These are phyloP conservation scores for Pogonocichla stellata DNA, from an alignment of 2,113 vertebrate genomes.

Conservation along the genomic window DNA sequence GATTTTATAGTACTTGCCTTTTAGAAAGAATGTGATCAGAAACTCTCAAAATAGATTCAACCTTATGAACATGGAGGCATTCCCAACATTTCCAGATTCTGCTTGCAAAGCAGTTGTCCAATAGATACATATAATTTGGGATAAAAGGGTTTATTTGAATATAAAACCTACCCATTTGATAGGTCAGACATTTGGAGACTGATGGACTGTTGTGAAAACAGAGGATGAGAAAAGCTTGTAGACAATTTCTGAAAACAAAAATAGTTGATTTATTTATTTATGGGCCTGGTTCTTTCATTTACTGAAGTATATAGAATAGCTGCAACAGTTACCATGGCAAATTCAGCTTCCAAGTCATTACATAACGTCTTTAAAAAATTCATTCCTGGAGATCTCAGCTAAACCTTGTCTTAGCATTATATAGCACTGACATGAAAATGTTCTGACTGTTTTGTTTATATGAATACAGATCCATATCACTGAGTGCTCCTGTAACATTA, in stretches of 20 bases:
- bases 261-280: not conserved
- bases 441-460: not conserved
- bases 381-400: not conserved
- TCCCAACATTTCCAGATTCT: conserved; percentile 21
- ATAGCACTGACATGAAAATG: not conserved
- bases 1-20: conserved; percentile 9
- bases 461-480: not conserved
- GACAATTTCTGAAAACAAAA: not conserved
- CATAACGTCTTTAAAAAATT: conserved; percentile 7
- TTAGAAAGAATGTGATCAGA: not conserved
- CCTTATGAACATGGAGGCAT: not conserved
- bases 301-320: not conserved
- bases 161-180: not conserved
- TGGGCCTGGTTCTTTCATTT: not conserved
- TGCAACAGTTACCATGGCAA: conserved; percentile 57
- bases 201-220: not conserved
- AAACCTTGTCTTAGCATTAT: not conserved
- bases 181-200: not conserved
- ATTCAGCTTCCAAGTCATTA: conserved; percentile 3
- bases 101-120: not conserved
- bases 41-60: not conserved
- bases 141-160: not conserved
- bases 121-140: not conserved
- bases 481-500: not conserved
- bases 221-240: not conserved